A percentile compares a stretch with the other conserved stretches of the same genome.
Evolutionary conservation across 2,888 invertebrate species (phyloP).

Genomic region (Sclerodermus sp.): DNA sequence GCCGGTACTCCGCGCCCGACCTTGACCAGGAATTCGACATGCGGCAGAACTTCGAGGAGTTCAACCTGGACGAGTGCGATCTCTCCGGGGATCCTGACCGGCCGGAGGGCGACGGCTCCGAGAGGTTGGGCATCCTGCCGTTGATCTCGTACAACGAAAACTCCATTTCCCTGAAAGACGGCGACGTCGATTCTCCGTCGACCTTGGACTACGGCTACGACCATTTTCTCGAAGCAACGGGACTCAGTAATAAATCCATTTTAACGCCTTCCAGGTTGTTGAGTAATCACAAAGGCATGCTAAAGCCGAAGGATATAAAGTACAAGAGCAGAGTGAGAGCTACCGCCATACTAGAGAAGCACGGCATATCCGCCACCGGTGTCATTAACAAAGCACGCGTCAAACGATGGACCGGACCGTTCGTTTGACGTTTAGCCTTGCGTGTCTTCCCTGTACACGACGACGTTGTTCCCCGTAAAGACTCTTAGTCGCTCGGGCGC

Average conservation of each 20-base stretch:
- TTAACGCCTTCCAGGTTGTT: conserved; percentile 67
- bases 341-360: conserved; percentile 60
- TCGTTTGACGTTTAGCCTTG: conserved; percentile 47
- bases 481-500: too few relatives aligned
- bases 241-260: conserved; percentile 78
- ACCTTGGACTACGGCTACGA: conserved; percentile 64
- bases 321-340: conserved; percentile 70
- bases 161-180: conserved; percentile 53
- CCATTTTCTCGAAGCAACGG: conserved; percentile 77
- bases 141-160: conserved; percentile 56
- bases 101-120: conserved; percentile 51
- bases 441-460: conserved; percentile 21
- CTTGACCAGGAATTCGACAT: conserved; percentile 64
- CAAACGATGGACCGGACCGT: conserved; percentile 60
- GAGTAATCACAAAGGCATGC: conserved; percentile 74
- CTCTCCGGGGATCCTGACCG: conserved; percentile 55
- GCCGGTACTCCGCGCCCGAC: conserved; percentile 27
- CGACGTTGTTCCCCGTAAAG: neutral
- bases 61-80: conserved; percentile 75
- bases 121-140: conserved; percentile 34
- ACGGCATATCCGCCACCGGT: conserved; percentile 50
- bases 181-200: conserved; percentile 47
- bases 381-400: conserved; percentile 43
- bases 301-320: conserved; percentile 79
- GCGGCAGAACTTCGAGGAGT: conserved; percentile 78